Percentiles rank a stretch among this genome's conserved stretches.
Evolutionary conservation across 2,888 invertebrate genomes (phyloP).

Genomic region (Lissonota sp.): DNA sequence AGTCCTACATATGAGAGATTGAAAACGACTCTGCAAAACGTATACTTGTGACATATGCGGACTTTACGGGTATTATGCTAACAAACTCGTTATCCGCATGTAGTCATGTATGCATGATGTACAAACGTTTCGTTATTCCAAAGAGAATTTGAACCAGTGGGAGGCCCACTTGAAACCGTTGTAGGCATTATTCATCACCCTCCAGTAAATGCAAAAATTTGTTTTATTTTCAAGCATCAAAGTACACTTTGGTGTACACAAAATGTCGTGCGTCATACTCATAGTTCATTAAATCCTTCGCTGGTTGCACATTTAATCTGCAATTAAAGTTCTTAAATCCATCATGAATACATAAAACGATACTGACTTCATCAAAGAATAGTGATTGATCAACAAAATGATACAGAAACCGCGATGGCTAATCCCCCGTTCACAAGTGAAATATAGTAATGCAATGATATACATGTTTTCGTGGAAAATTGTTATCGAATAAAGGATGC

Average conservation of each 20-base stretch:
- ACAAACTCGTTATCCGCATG: slow-evolving; percentile 26
- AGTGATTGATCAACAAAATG: not conserved
- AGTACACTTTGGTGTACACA: not conserved
- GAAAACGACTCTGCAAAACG: slow-evolving; percentile 24
- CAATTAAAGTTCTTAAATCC: not conserved
- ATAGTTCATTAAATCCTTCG: not conserved
- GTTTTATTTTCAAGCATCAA: not conserved
- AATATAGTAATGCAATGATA: not conserved
- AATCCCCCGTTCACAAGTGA: not conserved
- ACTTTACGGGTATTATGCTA: slow-evolving; percentile 3
- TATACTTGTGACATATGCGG: slow-evolving; percentile 26
- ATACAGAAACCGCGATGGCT: no score
- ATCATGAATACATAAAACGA: not conserved
- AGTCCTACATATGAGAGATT: slow-evolving; percentile 19
- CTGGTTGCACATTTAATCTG: not conserved
- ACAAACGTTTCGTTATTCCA: slow-evolving; percentile 1
- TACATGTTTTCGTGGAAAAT: slow-evolving; percentile 3
- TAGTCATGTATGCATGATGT: slow-evolving; percentile 1
- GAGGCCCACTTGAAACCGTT: not conserved
- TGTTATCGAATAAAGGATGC: slow-evolving; percentile 5
- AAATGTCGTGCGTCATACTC: not conserved
- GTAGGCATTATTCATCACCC: not conserved
- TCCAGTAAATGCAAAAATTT: not conserved
- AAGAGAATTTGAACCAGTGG: not conserved
- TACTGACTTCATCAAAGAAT: not conserved